Conservation (phyloP, 30 jellyfish, hydroid and myxozoan genomes). For the Morbakka virulenta region DNA sequence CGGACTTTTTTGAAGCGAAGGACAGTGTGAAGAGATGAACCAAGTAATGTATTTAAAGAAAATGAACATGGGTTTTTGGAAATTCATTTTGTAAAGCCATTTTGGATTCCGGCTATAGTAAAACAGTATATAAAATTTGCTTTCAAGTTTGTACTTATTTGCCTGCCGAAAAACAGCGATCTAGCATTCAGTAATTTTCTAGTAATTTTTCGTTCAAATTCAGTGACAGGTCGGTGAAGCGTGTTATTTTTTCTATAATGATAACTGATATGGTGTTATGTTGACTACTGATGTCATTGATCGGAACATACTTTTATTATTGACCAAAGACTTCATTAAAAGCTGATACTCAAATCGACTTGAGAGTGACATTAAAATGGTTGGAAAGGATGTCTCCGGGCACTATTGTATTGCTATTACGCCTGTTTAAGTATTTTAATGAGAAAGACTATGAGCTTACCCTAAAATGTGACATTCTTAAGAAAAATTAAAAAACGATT, state of each 20-base stretch:
- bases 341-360: constrained; percentile 26
- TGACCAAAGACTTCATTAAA: constrained; percentile 26
- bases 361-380: constrained; percentile 20
- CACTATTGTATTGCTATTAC: constrained; percentile 22
- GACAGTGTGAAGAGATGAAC: no score
- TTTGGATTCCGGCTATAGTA: constrained; percentile 38
- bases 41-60: no score
- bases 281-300: constrained; percentile 15
- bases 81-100: constrained; percentile 37
- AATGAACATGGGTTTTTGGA: no score
- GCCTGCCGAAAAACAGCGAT: neutral
- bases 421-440: neutral
- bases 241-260: neutral
- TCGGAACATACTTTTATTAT: constrained; percentile 5
- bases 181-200: neutral
- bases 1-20: no score
- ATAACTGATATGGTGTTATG: constrained; percentile 9
- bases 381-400: constrained; percentile 44
- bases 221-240: constrained; percentile 10
- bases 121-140: constrained; percentile 46
- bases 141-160: constrained; percentile 16
- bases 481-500: constrained; percentile 1
- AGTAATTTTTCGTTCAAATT: constrained; percentile 11
- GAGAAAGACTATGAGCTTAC: neutral
- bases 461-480: neutral